Evolutionary conservation across 2,113 vertebrate genomes (phyloP).

Genomic region (Menura novaehollandiae): DNA sequence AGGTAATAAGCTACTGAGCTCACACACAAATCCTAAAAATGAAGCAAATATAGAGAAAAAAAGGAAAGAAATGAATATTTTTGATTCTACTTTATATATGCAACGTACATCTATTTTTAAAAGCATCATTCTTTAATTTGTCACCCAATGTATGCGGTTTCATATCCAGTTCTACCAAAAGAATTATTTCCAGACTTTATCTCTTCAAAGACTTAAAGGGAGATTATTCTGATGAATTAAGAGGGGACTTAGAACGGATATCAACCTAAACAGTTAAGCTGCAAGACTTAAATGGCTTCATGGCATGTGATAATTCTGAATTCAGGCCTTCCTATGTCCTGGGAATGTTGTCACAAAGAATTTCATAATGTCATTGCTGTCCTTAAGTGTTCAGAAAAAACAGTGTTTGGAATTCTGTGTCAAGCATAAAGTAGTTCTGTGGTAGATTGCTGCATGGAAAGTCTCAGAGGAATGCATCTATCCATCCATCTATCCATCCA

Average conservation of each 20-base stretch:
- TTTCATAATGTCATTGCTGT: neutral
- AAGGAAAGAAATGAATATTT: neutral
- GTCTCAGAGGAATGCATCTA: neutral
- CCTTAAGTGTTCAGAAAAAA: neutral
- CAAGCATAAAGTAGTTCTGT: neutral
- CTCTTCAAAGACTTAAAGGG: neutral
- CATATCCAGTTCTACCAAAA: neutral
- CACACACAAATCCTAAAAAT: neutral
- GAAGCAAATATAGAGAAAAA: neutral
- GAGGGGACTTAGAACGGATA: neutral
- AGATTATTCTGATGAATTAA: neutral
- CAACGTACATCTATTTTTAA: neutral
- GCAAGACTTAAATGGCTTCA: neutral
- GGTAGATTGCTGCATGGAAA: neutral
- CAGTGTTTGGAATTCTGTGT: neutral
- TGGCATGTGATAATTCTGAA: neutral
- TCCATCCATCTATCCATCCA: neutral
- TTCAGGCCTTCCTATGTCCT: neutral
- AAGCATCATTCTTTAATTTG: neutral
- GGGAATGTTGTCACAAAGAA: neutral
- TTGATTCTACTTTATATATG: neutral
- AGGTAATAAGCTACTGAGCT: slow-evolving; percentile 36
- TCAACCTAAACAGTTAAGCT: neutral
- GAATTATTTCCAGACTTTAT: neutral
- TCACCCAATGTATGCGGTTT: neutral